Conservation (phyloP, 2,888 invertebrate genomes). For the Lamellibrachia columna region DNA sequence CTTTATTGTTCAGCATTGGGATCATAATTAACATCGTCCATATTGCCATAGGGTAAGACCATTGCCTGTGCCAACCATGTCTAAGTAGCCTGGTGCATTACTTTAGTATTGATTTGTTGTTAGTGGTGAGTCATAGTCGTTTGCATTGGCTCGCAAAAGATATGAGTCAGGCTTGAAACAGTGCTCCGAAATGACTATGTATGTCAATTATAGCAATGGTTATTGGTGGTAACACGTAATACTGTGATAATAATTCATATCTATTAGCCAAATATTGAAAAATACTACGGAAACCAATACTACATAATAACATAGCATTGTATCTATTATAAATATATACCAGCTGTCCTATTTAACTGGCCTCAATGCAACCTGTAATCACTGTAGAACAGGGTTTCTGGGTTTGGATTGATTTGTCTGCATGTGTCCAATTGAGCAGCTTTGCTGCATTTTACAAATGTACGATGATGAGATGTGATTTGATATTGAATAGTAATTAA, state of each 20-base stretch:
- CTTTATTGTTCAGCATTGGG: background rate
- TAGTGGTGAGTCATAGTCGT: background rate
- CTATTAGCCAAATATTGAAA: background rate
- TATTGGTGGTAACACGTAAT: background rate
- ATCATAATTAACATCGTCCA: background rate
- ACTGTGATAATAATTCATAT: background rate
- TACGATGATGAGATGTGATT: background rate
- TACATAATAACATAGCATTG: background rate
- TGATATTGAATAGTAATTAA: background rate
- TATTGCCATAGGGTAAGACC: background rate
- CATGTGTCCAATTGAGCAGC: background rate
- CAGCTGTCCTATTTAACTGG: too few species aligned
- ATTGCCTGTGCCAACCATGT: background rate
- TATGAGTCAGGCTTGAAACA: background rate
- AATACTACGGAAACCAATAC: background rate
- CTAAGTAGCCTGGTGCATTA: background rate
- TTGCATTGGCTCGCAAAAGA: background rate
- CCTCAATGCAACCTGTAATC: background rate
- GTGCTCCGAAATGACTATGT: background rate
- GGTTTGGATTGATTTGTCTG: background rate
- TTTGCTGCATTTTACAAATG: background rate
- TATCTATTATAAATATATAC: background rate
- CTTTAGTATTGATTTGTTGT: background rate
- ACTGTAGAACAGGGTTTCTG: background rate
- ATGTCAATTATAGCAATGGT: background rate